phyloP scores from a whole-genome alignment of 92 coral and sea anemone species.

The Siderastrea radians region DNA sequence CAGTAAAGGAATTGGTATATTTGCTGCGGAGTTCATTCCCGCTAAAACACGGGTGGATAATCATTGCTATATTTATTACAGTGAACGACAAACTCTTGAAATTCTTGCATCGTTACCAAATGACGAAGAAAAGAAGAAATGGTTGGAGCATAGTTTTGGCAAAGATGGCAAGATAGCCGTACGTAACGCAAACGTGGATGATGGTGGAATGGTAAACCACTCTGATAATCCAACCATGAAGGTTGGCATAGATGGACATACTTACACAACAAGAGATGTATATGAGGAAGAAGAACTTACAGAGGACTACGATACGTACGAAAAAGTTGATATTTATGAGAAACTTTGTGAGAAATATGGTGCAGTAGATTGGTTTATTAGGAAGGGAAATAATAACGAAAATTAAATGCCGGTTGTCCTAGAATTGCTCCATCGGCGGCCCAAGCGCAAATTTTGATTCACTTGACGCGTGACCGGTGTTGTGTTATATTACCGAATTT shows the following conservation, averaged over 20 bases:
- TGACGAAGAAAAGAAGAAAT: constrained; percentile 27
- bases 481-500: no score
- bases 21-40: constrained; percentile 49
- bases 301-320: constrained; percentile 38
- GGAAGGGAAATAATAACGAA: no score
- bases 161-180: background rate
- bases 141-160: constrained; percentile 22
- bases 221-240: constrained; percentile 25
- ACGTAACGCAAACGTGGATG: background rate
- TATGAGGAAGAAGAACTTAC: constrained; percentile 50
- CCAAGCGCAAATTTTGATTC: no score
- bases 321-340: constrained; percentile 15
- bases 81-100: constrained; percentile 12
- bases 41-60: constrained; percentile 32
- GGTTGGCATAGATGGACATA: constrained; percentile 1
- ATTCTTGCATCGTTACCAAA: constrained; percentile 30
- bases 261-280: constrained; percentile 44
- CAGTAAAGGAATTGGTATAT: constrained; percentile 44
- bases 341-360: constrained; percentile 48
- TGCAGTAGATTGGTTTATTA: background rate
- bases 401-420: no score
- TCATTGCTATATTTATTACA: background rate
- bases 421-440: no score
- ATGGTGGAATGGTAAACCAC: constrained; percentile 12
- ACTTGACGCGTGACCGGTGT: no score